phyloP scores from a whole-genome alignment of 2,113 vertebrate species.

The Elephantulus edwardii region DNA sequence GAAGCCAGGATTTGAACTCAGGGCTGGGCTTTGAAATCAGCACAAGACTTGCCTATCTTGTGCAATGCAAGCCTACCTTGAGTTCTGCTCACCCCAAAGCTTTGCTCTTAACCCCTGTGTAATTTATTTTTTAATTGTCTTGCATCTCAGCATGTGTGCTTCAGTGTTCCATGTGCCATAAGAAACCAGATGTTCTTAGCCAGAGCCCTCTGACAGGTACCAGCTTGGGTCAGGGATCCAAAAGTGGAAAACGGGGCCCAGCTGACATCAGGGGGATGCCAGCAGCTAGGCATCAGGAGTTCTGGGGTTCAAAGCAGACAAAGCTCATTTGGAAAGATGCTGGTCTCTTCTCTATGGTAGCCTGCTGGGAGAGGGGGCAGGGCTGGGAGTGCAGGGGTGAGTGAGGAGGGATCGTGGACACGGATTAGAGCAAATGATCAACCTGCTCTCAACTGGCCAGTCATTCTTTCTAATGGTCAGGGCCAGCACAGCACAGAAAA shows the following conservation, averaged over 20 bases:
- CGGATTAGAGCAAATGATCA: background rate
- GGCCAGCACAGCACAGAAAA: no score
- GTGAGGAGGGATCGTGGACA: background rate
- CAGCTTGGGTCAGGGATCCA: background rate
- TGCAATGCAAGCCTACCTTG: no score
- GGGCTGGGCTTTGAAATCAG: no score
- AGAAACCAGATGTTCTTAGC: background rate
- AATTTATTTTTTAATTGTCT: background rate
- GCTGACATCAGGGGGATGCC: background rate
- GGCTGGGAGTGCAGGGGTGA: background rate
- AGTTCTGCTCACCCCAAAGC: background rate
- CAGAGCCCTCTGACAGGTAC: background rate
- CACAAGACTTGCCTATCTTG: no score
- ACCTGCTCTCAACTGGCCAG: no score
- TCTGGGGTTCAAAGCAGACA: background rate
- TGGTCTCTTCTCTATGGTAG: background rate
- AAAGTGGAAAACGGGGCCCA: background rate
- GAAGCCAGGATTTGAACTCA: background rate
- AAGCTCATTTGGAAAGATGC: background rate
- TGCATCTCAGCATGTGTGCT: background rate
- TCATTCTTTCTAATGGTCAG: no score
- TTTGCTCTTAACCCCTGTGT: background rate
- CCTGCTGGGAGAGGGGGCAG: background rate
- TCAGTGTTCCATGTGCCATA: background rate
- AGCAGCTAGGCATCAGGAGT: background rate